Evolutionary conservation across 2,113 vertebrate species (phyloP).

Genomic region (Planiliza haematocheilus): DNA sequence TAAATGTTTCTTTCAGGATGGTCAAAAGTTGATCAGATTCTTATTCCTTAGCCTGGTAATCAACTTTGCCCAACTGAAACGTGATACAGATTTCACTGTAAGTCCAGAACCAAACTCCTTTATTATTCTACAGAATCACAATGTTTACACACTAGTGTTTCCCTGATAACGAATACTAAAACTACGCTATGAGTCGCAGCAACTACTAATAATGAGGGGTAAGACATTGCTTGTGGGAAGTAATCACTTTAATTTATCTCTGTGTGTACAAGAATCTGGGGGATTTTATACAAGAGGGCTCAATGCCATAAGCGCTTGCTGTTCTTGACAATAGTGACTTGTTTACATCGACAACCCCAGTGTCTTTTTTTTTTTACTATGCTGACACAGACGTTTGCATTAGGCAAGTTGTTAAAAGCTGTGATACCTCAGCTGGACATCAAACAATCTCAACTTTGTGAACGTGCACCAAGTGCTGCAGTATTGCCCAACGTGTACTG

Average conservation of each 20-base stretch:
- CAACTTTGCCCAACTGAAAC: too few relatives aligned
- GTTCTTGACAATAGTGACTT: conserved; percentile 67
- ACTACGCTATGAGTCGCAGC: neutral
- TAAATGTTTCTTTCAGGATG: neutral
- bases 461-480: neutral
- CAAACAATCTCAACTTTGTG: neutral
- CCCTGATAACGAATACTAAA: conserved; percentile 6
- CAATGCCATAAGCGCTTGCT: conserved; percentile 40
- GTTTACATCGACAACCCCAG: conserved; percentile 44
- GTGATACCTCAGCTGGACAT: neutral
- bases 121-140: neutral
- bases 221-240: neutral
- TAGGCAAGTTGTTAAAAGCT: neutral
- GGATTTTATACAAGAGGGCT: conserved; percentile 6
- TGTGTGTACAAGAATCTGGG: neutral
- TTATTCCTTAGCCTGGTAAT: neutral
- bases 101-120: neutral
- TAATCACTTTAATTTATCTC: conserved; percentile 12
- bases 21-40: neutral
- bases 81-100: too few relatives aligned
- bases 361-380: conserved; percentile 1
- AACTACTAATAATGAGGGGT: neutral
- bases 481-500: neutral
- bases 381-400: neutral
- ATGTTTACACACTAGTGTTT: neutral